Evolutionary conservation across 2,888 invertebrate genomes (phyloP).

Genomic region (Apamea epomidion): DNA sequence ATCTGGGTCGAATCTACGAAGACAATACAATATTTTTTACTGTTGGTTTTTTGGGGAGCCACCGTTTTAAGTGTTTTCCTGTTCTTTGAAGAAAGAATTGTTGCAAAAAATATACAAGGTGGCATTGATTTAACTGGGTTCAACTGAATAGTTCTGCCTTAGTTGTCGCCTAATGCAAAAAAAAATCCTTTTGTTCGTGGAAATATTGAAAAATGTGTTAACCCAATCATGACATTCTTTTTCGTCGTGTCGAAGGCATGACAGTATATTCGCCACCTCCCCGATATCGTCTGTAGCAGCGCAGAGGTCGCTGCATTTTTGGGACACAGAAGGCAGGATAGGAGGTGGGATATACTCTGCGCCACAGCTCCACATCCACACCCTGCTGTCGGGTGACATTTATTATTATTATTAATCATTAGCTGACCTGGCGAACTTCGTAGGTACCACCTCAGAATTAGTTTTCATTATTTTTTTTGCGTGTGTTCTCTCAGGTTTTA

Average conservation of each 20-base stretch:
- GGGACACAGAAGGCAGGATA: not conserved
- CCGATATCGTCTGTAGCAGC: not conserved
- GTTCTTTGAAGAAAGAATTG: conserved; percentile 35
- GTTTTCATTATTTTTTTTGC: not conserved
- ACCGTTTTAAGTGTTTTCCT: conserved; percentile 38
- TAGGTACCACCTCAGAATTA: not conserved
- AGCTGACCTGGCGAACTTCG: not conserved
- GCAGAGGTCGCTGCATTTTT: not conserved
- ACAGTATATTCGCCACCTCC: not conserved
- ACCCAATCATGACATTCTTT: not conserved
- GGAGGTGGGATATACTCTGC: not conserved
- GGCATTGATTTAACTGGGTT: not conserved
- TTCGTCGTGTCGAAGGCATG: not conserved
- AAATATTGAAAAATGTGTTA: not conserved
- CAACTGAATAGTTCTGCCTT: not conserved
- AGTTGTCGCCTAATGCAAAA: not conserved
- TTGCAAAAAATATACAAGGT: conserved; percentile 28
- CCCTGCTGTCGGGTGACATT: not conserved
- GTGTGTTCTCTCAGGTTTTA: too few species aligned
- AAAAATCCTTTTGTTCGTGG: not conserved
- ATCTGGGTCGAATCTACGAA: conserved; percentile 40
- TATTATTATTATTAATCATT: not conserved
- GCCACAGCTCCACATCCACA: not conserved
- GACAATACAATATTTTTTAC: conserved; percentile 43
- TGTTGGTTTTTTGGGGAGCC: conserved; percentile 15